Conservation (phyloP, 2,797 vertebrate genomes). For the Loriculus beryllinus region DNA sequence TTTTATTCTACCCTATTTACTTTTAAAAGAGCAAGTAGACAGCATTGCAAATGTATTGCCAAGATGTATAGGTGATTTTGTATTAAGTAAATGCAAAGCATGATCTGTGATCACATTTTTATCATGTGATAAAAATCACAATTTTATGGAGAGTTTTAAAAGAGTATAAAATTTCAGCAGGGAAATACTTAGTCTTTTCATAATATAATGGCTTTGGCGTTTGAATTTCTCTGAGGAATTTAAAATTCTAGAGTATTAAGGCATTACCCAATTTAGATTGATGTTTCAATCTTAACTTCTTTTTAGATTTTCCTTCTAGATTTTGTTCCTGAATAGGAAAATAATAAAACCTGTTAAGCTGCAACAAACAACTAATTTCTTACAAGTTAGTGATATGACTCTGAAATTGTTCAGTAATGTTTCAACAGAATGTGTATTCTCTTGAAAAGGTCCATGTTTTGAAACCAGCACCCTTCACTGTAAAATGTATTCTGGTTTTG, state of each 20-base stretch:
- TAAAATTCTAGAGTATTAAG: not conserved
- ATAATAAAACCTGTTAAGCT: not conserved
- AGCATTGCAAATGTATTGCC: slow-evolving; percentile 7
- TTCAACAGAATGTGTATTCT: not conserved
- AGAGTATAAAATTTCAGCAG: not conserved
- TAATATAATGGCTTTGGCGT: not conserved
- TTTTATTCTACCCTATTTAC: not conserved
- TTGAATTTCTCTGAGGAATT: not conserved
- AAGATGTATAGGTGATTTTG: slow-evolving; percentile 16
- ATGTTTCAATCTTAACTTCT: not conserved
- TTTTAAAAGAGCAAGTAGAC: slow-evolving; percentile 31
- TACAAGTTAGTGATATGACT: not conserved
- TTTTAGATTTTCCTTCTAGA: not conserved
- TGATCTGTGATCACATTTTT: slow-evolving; percentile 38
- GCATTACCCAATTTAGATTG: not conserved
- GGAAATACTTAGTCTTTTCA: not conserved
- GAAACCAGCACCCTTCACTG: not conserved
- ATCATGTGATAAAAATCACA: not conserved
- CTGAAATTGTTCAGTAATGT: not conserved
- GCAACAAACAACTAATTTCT: not conserved
- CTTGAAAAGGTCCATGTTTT: not conserved
- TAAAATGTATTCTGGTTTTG: not conserved
- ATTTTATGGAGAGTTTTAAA: not conserved
- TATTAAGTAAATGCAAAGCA: not conserved
- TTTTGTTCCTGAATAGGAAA: not conserved